These are phyloP conservation scores for Noctua comes DNA, from an alignment of 2,888 invertebrate genomes.

Conservation along the genomic window DNA sequence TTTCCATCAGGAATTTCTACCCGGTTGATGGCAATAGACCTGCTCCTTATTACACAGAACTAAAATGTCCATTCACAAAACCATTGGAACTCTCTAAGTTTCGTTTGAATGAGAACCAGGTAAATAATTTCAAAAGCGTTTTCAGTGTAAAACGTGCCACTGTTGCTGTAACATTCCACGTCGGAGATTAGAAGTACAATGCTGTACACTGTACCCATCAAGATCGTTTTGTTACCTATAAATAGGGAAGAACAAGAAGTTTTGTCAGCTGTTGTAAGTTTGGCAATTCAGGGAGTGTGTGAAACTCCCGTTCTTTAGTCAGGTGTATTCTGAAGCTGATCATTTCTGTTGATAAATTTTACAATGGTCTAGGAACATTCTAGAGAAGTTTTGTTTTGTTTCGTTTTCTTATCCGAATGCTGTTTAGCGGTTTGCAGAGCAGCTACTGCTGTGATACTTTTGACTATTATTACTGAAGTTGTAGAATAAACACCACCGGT, in stretches of 20 bases:
- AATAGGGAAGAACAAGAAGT: conserved; percentile 36
- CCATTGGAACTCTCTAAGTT: not conserved
- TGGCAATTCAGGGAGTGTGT: conserved; percentile 44
- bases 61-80: no score
- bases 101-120: not conserved
- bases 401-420: conserved; percentile 17
- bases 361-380: conserved; percentile 32
- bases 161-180: not conserved
- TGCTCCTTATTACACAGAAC: not conserved
- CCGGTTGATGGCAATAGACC: accelerated
- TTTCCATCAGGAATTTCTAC: not conserved
- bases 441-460: not conserved
- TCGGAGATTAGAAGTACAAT: not conserved
- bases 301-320: conserved; percentile 1
- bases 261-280: conserved; percentile 32
- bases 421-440: conserved; percentile 2
- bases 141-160: not conserved
- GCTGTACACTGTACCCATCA: not conserved
- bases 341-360: conserved; percentile 43
- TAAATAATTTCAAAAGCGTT: not conserved
- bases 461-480: conserved; percentile 1
- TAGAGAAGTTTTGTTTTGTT: conserved; percentile 27
- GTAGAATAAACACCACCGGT: conserved; percentile 11
- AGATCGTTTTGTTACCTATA: conserved; percentile 12
- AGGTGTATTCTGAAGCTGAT: conserved; percentile 30